Evolutionary conservation across 53 echinoderm and acorn worm species (phyloP).

Genomic region (Patiria pectinifera): DNA sequence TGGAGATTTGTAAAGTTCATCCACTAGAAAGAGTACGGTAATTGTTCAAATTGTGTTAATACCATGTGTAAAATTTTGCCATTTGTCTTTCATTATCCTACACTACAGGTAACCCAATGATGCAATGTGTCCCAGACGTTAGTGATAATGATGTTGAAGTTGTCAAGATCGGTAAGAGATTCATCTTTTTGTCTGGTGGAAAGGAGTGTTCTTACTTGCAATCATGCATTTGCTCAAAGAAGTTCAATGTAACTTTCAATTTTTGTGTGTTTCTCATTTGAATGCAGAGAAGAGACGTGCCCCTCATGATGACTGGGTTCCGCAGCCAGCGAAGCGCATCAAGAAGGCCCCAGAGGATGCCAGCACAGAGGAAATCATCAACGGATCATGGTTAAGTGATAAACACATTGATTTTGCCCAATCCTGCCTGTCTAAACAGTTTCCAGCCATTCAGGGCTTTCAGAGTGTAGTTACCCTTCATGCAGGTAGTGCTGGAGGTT

Average conservation of each 20-base stretch:
- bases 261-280: too few relatives aligned
- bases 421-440: conserved; percentile 16
- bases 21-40: too few relatives aligned
- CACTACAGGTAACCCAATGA: background rate
- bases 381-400: conserved; percentile 11
- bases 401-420: conserved; percentile 25
- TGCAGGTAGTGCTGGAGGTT: too few relatives aligned
- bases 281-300: too few relatives aligned
- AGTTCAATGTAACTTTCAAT: too few relatives aligned
- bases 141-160: background rate
- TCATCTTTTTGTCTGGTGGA: too few relatives aligned
- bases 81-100: background rate
- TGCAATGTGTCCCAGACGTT: background rate
- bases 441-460: conserved; percentile 13
- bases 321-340: conserved; percentile 12
- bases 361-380: conserved; percentile 13
- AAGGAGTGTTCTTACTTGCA: too few relatives aligned
- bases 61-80: background rate
- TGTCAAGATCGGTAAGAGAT: too few relatives aligned
- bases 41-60: too few relatives aligned
- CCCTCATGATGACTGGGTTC: background rate
- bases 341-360: conserved; percentile 14
- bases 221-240: too few relatives aligned
- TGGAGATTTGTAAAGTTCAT: too few relatives aligned
- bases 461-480: background rate